A percentile compares a stretch with the other conserved stretches of the same genome.
Conservation (phyloP, 2,888 invertebrate genomes). For the Chaetogeoica ovagalla region DNA sequence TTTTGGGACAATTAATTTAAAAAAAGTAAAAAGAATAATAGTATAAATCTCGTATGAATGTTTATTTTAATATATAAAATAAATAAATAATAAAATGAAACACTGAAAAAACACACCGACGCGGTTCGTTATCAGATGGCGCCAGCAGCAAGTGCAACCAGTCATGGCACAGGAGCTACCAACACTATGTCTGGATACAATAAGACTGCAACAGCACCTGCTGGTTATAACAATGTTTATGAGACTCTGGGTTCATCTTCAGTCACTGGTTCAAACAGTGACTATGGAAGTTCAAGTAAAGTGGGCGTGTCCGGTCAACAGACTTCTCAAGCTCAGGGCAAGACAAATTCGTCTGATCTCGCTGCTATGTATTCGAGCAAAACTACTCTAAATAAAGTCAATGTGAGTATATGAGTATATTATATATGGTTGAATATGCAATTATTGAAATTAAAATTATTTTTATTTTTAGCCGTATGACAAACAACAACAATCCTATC, state of each 20-base stretch:
- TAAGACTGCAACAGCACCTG: slow-evolving; percentile 46
- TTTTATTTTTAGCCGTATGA: slow-evolving; percentile 41
- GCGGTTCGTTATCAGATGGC: slow-evolving; percentile 66
- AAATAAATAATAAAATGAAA: slow-evolving; percentile 49
- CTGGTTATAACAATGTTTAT: slow-evolving; percentile 45
- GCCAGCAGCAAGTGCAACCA: slow-evolving; percentile 72
- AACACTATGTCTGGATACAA: slow-evolving; percentile 42
- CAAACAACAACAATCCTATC: slow-evolving; percentile 49
- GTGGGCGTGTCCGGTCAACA: slow-evolving; percentile 44
- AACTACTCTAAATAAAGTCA: slow-evolving; percentile 42
- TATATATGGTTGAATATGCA: neutral
- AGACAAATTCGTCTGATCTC: slow-evolving; percentile 47
- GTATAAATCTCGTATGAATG: slow-evolving; percentile 38
- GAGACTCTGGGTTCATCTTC: slow-evolving; percentile 48
- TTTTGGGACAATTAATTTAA: slow-evolving; percentile 40
- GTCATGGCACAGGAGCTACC: slow-evolving; percentile 62
- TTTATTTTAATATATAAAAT: slow-evolving; percentile 49
- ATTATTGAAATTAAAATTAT: neutral
- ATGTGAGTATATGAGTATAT: neutral
- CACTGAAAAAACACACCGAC: slow-evolving; percentile 51
- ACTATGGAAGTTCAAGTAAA: slow-evolving; percentile 50
- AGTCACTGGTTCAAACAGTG: slow-evolving; percentile 44
- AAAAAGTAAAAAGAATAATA: slow-evolving; percentile 35
- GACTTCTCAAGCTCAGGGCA: slow-evolving; percentile 44
- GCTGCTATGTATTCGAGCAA: slow-evolving; percentile 48